Percentiles rank a stretch among this genome's conserved stretches.
phyloP scores from a whole-genome alignment of 2,797 vertebrate species.

The Ambastaia sidthimunki region DNA sequence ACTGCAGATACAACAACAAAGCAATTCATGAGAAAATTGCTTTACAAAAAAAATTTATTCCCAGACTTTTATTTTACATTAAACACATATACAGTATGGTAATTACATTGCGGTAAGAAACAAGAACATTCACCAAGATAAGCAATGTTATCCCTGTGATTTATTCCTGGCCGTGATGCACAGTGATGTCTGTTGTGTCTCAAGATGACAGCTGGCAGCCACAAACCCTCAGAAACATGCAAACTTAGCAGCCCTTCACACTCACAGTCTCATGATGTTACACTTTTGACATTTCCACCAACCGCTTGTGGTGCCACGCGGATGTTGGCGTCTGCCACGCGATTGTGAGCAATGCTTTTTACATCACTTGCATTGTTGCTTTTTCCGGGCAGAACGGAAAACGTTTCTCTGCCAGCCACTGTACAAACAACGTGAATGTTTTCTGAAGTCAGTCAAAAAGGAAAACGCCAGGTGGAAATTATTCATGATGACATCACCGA shows the following conservation, averaged over 20 bases:
- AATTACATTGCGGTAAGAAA: constrained; percentile 49
- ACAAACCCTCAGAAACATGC: constrained; percentile 42
- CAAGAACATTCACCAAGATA: constrained; percentile 43
- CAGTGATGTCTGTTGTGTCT: constrained; percentile 46
- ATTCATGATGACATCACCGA: not conserved
- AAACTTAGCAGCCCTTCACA: constrained; percentile 49
- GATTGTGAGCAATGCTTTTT: not conserved
- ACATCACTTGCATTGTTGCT: not conserved
- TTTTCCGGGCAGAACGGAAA: not conserved
- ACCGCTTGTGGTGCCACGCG: not conserved
- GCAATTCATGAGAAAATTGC: constrained; percentile 3
- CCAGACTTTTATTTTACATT: constrained; percentile 1
- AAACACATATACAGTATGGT: constrained; percentile 5
- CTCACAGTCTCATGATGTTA: constrained; percentile 45
- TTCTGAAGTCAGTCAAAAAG: not conserved
- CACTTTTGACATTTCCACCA: constrained; percentile 5
- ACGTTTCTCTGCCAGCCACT: too few species aligned
- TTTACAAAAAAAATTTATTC: not conserved
- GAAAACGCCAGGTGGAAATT: constrained; percentile 10
- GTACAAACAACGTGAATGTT: not conserved
- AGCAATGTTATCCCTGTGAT: constrained; percentile 35
- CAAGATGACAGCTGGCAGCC: constrained; percentile 43
- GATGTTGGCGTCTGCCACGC: not conserved
- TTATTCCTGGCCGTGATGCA: constrained; percentile 14
- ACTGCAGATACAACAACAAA: constrained; percentile 11